Base-by-base conservation (phyloP, 2,797 vertebrate genomes). In the Mormyrops attenuatus region DNA sequence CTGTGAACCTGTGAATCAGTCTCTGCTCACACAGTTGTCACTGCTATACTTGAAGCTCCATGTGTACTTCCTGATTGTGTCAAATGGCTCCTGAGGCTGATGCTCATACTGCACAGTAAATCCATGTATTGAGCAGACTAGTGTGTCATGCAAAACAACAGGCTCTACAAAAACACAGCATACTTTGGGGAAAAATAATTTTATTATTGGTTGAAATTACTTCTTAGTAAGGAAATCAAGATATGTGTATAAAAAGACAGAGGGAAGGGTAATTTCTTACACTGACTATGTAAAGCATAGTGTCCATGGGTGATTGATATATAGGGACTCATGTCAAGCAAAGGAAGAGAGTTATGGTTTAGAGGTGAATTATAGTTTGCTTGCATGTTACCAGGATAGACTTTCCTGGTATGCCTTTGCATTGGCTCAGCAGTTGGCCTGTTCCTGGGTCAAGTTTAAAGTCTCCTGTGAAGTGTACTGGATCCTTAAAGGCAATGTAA, bases 1-100 rank as follows among this genome's bases (percentile, higher is more conserved):
- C 84, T 17, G 41, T n/a, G 50, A 26, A 73, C 20, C 55, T 86
- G 53, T 88, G 87, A 90, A 90, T 90, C 41, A 9, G 34, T 88
- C 26, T 88, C 80, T 73, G 73, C 84, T 50, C 34, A 87, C 53
- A 60, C 77, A 88, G 50, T 84, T 52, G 69, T 89, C 60, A 89
- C 41, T 63, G 41, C 88, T 22, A 47, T 5, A 22, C 11, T 11
- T 41, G 8, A 38, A 50, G 55, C 44, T 20, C 11, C 50, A 84
- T 34, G 44, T 15, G 13, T 11, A 8, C 44, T 49, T 34, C 80
- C n/a, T 47, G 44, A 47, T 82, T 82, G 34, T 82, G 63, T 73
- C 66, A 38, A 73, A 15, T 34, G 66, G 66, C 66, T 69, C 66
- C 26, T 34, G 30, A 34, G 26, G 66, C 26, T 34, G 66, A 69